A percentile compares a stretch with the other conserved stretches of the same genome.
phyloP scores from a whole-genome alignment of 1,140 invertebrate species.

The Hetaerina americana region DNA sequence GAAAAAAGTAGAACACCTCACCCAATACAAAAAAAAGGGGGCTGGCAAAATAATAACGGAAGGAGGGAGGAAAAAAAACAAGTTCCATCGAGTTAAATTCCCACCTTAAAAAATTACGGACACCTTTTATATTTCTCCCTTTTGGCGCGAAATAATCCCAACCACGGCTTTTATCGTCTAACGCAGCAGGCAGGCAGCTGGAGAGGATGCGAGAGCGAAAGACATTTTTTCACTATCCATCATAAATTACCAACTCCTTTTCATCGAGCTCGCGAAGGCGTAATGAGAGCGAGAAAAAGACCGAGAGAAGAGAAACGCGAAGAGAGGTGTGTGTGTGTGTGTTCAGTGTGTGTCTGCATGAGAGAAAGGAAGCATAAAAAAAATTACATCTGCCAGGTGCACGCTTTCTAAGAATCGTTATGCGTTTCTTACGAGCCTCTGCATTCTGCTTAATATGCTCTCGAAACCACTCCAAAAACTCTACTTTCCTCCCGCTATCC shows the following conservation, averaged over 20 bases:
- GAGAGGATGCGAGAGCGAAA: too few relatives aligned
- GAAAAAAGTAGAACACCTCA: too few relatives aligned
- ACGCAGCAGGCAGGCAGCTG: neutral
- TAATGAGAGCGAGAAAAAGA: neutral
- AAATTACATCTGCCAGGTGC: neutral
- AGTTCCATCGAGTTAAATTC: neutral
- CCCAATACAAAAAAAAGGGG: too few relatives aligned
- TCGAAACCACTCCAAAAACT: too few relatives aligned
- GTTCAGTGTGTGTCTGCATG: too few relatives aligned
- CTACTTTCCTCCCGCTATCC: too few relatives aligned
- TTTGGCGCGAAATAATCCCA: neutral
- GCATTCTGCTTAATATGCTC: neutral
- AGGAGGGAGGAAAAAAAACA: neutral
- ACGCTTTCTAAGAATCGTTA: neutral
- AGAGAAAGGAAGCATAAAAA: too few relatives aligned
- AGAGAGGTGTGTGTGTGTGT: neutral
- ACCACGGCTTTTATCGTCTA: neutral
- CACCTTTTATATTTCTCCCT: neutral
- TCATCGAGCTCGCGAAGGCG: neutral
- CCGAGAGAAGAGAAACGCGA: too few relatives aligned
- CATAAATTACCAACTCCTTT: slow-evolving; percentile 1
- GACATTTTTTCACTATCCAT: neutral
- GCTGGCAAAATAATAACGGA: too few relatives aligned
- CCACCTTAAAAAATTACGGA: neutral
- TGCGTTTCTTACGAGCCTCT: neutral